Evolutionary conservation across 2,797 vertebrate genomes (phyloP), one percentile per base, ranked within the genome.

Genomic region (Chelon auratus): DNA sequence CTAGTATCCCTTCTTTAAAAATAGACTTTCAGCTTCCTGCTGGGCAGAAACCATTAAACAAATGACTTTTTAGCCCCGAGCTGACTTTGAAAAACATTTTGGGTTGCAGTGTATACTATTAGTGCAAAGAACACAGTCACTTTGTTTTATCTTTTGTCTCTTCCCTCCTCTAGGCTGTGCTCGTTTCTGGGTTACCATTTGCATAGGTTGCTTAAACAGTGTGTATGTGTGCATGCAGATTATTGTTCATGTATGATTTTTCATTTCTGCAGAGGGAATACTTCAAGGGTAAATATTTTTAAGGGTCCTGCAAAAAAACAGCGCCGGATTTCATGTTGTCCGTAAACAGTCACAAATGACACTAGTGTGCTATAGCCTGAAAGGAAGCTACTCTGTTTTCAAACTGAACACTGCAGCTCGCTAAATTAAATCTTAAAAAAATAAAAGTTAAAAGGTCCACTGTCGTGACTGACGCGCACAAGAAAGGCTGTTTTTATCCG

Each of bases 1-100:
- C 85, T 76, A 68, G 62, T 76, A 87, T 87, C 86, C 75, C 77
- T 78, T 68, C 85, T 88, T 47, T 45, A 87, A 87, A 93, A 93
- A 92, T 91, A 93, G 92, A 81, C 30, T 48, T 36, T 54, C 69
- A 76, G 82, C 80, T 77, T 89, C 91, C 88, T 92, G 87, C 93
- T 92, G 93, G 77, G 91, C 71, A 68, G 67, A 90, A 89, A 91
- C 80, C 87, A 92, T 94, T 94, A 92, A 91, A 94, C 89, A 92
- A 93, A 94, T 93, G 92, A 88, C 92, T 93, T 93, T 92, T 91
- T 86, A 80, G 87, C 88, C 88, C 68, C 70, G 47, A 90, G 88
- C 89, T 91, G 90, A 92, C 91, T 91, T 90, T 92, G 92, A 90
- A 90, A 91, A 91, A 83, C 82, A 89, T 83, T 84, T 80, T 55